Evolutionary conservation across 1,140 invertebrate genomes (phyloP).

Genomic region (Ooceraea biroi): DNA sequence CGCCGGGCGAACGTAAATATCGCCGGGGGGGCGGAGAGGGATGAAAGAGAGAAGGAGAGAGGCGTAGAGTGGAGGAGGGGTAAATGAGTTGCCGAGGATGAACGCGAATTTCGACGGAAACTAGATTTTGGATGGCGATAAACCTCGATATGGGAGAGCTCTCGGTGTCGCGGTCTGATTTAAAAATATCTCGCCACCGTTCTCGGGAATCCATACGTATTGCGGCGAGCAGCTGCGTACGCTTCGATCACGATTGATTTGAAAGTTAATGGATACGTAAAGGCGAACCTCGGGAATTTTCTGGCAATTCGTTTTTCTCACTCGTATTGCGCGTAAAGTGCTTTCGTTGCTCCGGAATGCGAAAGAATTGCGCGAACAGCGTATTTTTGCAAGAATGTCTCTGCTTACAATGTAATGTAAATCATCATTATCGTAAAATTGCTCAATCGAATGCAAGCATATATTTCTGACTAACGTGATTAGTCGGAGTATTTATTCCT

Average conservation of each 20-base stretch:
- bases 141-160: not conserved
- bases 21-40: not conserved
- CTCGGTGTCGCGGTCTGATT: not conserved
- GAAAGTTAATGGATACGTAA: conserved; percentile 41
- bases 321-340: not conserved
- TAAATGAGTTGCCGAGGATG: conserved; percentile 31
- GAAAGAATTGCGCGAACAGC: not conserved
- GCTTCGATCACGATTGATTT: conserved; percentile 49
- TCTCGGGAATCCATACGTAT: conserved; percentile 20
- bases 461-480: too few relatives aligned
- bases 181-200: conserved; percentile 46
- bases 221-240: not conserved
- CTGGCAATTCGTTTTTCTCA: not conserved
- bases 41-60: too few relatives aligned
- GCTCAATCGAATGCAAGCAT: conserved; percentile 1
- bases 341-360: not conserved
- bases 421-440: not conserved
- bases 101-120: conserved; percentile 36
- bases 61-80: not conserved
- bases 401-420: not conserved
- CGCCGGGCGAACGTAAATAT: conserved; percentile 59
- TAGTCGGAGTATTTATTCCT: not conserved
- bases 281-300: conserved; percentile 27
- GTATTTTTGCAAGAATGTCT: not conserved
- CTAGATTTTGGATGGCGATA: conserved; percentile 34